Evolutionary conservation across 2,113 vertebrate genomes (phyloP).

Genomic region (Megalops atlanticus): DNA sequence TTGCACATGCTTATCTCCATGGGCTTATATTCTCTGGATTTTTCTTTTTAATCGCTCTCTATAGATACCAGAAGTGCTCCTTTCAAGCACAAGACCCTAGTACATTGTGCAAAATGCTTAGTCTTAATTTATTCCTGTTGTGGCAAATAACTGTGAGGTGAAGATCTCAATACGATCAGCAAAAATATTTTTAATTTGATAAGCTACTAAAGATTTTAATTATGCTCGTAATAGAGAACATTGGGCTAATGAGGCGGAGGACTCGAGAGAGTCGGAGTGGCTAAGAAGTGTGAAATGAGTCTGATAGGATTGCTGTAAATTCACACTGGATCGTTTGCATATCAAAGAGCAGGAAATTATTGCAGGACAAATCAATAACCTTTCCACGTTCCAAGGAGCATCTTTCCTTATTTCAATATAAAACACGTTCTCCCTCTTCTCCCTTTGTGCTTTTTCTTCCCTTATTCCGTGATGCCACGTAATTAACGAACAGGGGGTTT

Average conservation of each 20-base stretch:
- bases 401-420: slow-evolving; percentile 59
- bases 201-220: slow-evolving; percentile 99
- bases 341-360: slow-evolving; percentile 99
- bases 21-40: slow-evolving; percentile 57
- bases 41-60: slow-evolving; percentile 63
- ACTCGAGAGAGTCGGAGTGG: slow-evolving; percentile 93
- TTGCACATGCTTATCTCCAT: slow-evolving; percentile 71
- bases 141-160: slow-evolving; percentile 98
- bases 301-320: slow-evolving; percentile 99
- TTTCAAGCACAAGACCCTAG: slow-evolving; percentile 67
- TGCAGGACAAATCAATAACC: slow-evolving; percentile 99
- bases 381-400: slow-evolving; percentile 78
- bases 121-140: slow-evolving; percentile 99
- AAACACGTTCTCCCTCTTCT: slow-evolving; percentile 27
- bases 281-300: slow-evolving; percentile 99
- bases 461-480: slow-evolving; percentile 50
- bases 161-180: slow-evolving; percentile 99
- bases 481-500: slow-evolving; percentile 18
- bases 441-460: slow-evolving; percentile 36
- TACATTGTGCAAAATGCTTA: slow-evolving; percentile 74
- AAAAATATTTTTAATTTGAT: slow-evolving; percentile 99
- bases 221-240: slow-evolving; percentile 99
- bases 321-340: slow-evolving; percentile 99
- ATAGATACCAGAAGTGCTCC: slow-evolving; percentile 70
- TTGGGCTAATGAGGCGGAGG: slow-evolving; percentile 98